Conservation (phyloP, 2,113 vertebrate genomes). For the Cottus gobio region DNA sequence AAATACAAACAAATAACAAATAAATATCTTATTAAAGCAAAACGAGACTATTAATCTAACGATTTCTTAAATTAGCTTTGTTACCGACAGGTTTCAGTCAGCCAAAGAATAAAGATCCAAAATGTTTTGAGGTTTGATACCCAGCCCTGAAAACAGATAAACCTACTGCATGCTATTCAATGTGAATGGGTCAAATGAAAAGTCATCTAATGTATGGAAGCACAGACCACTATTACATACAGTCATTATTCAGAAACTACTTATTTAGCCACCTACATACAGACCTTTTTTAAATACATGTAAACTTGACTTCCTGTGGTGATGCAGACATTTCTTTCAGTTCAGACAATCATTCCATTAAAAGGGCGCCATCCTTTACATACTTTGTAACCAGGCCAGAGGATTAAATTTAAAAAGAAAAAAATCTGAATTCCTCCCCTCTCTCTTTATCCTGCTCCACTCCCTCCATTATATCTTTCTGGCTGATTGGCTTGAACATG, state of each 20-base stretch:
- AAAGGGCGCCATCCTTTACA: neutral
- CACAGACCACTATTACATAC: neutral
- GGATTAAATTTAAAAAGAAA: conserved; percentile 27
- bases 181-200: neutral
- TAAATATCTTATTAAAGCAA: neutral
- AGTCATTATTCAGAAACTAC: neutral
- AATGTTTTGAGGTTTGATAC: neutral
- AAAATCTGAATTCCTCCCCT: conserved; percentile 24
- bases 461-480: conserved; percentile 43
- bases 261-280: neutral
- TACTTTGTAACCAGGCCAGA: conserved; percentile 10
- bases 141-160: neutral
- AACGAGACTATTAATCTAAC: neutral
- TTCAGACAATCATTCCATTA: conserved; percentile 6
- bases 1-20: too few species aligned
- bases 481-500: conserved; percentile 51
- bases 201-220: neutral
- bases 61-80: neutral
- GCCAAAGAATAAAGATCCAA: neutral
- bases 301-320: neutral
- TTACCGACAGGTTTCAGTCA: neutral
- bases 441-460: conserved; percentile 21
- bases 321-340: neutral
- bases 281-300: neutral
- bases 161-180: neutral